phyloP scores from a whole-genome alignment of 2,113 vertebrate species.

The Cisticola juncidis region DNA sequence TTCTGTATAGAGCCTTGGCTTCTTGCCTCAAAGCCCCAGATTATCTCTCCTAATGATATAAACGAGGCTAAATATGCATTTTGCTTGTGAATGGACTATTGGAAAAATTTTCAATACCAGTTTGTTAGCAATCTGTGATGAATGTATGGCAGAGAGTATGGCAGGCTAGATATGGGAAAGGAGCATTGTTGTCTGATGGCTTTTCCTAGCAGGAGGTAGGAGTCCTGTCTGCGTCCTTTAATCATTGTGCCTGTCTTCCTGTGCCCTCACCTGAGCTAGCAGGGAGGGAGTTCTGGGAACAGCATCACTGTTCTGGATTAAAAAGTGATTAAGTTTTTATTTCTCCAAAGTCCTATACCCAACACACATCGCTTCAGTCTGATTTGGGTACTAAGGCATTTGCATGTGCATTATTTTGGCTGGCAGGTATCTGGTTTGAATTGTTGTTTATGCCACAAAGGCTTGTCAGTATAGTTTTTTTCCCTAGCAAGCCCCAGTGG shows the following conservation, averaged over 20 bases:
- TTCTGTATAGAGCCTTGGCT: neutral
- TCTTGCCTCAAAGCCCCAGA: neutral
- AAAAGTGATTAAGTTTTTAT: neutral
- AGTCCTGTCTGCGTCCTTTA: neutral
- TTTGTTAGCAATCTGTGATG: neutral
- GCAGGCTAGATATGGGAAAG: neutral
- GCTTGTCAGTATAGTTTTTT: neutral
- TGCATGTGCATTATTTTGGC: neutral
- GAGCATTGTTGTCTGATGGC: neutral
- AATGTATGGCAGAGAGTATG: neutral
- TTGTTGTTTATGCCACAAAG: neutral
- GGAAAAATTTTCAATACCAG: neutral
- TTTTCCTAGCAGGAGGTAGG: neutral
- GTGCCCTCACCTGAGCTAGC: rapidly evolving
- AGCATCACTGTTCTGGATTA: neutral
- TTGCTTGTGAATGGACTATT: neutral
- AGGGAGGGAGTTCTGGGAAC: neutral
- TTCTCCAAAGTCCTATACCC: neutral
- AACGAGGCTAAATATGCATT: neutral
- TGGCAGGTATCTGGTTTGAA: neutral
- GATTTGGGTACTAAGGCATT: neutral
- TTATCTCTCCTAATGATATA: neutral
- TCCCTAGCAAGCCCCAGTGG: neutral
- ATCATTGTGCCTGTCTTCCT: neutral
- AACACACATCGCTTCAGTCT: neutral